Base-by-base conservation (phyloP, 2,113 vertebrate species). In the Campylomormyrus numenius region DNA sequence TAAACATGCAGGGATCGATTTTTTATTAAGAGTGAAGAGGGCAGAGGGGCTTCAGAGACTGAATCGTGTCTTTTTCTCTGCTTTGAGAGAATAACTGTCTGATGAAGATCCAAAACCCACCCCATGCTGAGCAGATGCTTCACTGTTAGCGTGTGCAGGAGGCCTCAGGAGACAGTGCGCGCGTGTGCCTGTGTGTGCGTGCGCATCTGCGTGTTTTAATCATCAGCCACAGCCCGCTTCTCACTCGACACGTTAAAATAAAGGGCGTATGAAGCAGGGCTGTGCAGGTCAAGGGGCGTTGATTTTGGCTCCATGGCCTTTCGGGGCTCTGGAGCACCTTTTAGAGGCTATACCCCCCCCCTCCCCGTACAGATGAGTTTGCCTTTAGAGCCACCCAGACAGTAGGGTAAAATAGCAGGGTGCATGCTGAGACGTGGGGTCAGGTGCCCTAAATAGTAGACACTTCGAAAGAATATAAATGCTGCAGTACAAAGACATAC, bases 31-130 rank as follows among this genome's bases (percentile, higher is more conserved):
- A 48, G 83, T 46, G 42, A 85, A 94, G 93, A 93, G 94, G 90
- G 93, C 91, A 93, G 93, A 93, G 92, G 93, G 93, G 92, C 92
- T 94, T 93, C 93, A 94, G 95, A 94, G 94, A 95, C 95, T 94
- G 93, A 91, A 92, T 89, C 91, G 92, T n/a, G 89, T 90, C 39
- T 46, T 88, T 58, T 88, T 90, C 70, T 89, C 0, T 89, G 90
- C 88, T 1, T 90, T 89, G 88, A 91, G 91, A 92, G 91, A 92
- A 92, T 80, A 90, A 93, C 92, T 89, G 91, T 95, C 94, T 95
- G 95, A 95, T 95, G 94, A 95, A 93, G 93, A 91, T 93, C 92
- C 90, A 88, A 88, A 91, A 91, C 48, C 91, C 91, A 91, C 93
- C 89, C 91, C 94, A 94, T 24, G 92, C 92, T 52, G 93, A n/a